Evolutionary conservation across 2,888 invertebrate species (phyloP).

Genomic region (Pelosia muscerda): DNA sequence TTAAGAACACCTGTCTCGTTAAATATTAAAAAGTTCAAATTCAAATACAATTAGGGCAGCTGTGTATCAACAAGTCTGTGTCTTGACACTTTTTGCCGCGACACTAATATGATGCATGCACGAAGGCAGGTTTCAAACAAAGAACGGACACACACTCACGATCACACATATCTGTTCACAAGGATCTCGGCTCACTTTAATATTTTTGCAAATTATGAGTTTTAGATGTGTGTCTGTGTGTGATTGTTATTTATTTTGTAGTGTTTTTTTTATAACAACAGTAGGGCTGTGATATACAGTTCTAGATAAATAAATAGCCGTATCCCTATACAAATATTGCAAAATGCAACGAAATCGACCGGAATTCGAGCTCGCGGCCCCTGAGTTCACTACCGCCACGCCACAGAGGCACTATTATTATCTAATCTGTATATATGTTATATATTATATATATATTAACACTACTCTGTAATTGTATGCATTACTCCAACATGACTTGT

Average conservation of each 20-base stretch:
- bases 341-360: no score
- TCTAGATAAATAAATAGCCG: no score
- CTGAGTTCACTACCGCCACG: no score
- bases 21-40: conserved; percentile 29
- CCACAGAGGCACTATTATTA: no score
- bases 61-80: conserved; percentile 32
- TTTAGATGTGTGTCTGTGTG: not conserved
- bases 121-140: not conserved
- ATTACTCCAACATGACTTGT: not conserved
- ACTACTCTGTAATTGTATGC: no score
- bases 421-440: no score
- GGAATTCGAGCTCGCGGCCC: no score
- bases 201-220: not conserved
- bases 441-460: no score
- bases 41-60: conserved; percentile 47
- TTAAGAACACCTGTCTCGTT: conserved; percentile 46
- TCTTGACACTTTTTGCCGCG: conserved; percentile 41
- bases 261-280: no score
- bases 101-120: conserved; percentile 11
- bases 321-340: no score
- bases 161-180: not conserved
- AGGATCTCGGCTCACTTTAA: not conserved
- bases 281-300: no score
- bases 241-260: not conserved
- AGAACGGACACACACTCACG: not conserved